Evolutionary conservation across 2,797 vertebrate genomes (phyloP).

Genomic region (Glyptemys insculpta): DNA sequence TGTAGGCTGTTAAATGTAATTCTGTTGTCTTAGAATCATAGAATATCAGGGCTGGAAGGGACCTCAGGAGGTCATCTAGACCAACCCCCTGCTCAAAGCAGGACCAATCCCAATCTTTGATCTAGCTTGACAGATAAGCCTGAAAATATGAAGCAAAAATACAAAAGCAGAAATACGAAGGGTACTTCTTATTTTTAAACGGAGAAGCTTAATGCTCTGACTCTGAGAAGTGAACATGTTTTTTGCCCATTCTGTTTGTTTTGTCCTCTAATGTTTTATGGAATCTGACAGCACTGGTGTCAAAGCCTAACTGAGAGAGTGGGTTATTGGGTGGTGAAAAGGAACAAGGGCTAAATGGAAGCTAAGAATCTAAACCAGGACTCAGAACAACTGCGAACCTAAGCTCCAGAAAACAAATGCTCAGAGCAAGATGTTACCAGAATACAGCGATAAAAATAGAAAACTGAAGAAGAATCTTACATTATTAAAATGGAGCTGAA

Average conservation of each 20-base stretch:
- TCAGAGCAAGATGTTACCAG: background rate
- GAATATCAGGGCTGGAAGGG: no score
- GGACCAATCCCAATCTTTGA: no score
- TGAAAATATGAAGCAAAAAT: background rate
- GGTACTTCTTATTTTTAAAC: background rate
- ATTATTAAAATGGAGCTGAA: conserved; percentile 44
- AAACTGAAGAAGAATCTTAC: conserved; percentile 16
- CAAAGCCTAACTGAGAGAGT: conserved; percentile 13
- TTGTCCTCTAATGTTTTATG: background rate
- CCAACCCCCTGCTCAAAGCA: no score
- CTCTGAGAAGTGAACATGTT: background rate
- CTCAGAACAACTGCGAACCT: conserved; percentile 17
- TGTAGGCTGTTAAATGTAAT: conserved; percentile 24
- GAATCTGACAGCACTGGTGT: background rate
- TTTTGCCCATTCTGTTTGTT: background rate
- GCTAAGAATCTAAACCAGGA: conserved; percentile 19
- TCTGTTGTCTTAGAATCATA: no score
- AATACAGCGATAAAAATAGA: conserved; percentile 51
- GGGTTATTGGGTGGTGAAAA: background rate
- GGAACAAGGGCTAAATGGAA: background rate
- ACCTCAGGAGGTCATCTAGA: no score
- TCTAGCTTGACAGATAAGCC: conserved; percentile 29
- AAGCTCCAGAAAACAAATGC: background rate
- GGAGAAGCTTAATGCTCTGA: conserved; percentile 18
- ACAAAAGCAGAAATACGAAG: conserved; percentile 16